phyloP scores from a whole-genome alignment of 2,797 vertebrate genomes.

The Leuciscus waleckii region DNA sequence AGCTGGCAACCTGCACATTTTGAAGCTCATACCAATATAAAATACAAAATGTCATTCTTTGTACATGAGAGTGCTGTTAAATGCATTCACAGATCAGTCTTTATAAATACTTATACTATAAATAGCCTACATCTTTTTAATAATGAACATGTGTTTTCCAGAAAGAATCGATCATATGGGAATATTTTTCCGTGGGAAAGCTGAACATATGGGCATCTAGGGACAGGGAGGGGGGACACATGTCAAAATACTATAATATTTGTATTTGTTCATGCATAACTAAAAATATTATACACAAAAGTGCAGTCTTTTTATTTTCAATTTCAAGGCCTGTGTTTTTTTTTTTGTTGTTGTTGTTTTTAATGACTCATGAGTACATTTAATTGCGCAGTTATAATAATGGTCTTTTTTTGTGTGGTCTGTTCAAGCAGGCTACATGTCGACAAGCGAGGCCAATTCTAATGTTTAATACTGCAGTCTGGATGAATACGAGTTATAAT shows the following conservation, averaged over 20 bases:
- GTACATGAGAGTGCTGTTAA: neutral
- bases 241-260: neutral
- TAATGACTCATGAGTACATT: neutral
- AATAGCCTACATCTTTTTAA: slow-evolving; percentile 12
- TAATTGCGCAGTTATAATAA: neutral
- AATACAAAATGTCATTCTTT: neutral
- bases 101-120: neutral
- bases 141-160: slow-evolving; percentile 18
- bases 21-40: neutral
- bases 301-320: neutral
- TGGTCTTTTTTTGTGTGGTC: neutral
- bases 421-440: neutral
- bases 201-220: slow-evolving; percentile 14
- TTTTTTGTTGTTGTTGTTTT: neutral
- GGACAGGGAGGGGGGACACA: neutral
- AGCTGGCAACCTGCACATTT: neutral
- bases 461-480: neutral
- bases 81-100: slow-evolving; percentile 20
- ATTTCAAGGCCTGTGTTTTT: neutral
- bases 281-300: neutral
- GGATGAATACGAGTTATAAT: neutral
- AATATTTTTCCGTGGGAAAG: slow-evolving; percentile 52
- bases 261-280: neutral
- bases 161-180: slow-evolving; percentile 17
- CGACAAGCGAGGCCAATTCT: neutral